Evolutionary conservation across 2,113 vertebrate species (phyloP).

Genomic region (Plestiodon gilberti): DNA sequence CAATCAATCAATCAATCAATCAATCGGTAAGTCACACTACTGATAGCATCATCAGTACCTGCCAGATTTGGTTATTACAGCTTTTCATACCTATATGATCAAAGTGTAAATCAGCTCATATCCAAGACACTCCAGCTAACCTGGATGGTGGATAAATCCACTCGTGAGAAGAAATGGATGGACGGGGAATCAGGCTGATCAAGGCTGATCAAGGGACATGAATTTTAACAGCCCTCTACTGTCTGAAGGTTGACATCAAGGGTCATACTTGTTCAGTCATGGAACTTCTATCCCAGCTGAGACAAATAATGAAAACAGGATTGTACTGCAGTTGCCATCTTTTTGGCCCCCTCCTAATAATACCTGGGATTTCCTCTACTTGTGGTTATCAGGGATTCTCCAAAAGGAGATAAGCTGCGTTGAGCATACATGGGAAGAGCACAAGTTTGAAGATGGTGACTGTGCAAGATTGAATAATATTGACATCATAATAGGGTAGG

Average conservation of each 20-base stretch:
- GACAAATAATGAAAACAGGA: constrained; percentile 13
- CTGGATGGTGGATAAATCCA: not conserved
- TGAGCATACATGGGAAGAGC: constrained; percentile 48
- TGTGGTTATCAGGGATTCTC: constrained; percentile 71
- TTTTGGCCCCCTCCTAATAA: constrained; percentile 23
- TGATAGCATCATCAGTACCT: too few species aligned
- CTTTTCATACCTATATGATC: not conserved
- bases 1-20: too few species aligned
- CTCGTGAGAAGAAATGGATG: not conserved
- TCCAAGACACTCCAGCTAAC: not conserved
- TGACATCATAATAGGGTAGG: constrained; percentile 38
- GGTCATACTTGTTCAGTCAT: constrained; percentile 29
- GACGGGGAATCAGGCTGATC: not conserved
- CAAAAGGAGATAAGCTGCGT: constrained; percentile 66
- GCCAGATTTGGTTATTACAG: too few species aligned
- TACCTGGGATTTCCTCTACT: constrained; percentile 44
- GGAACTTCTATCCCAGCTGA: constrained; percentile 31
- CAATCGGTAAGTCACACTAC: too few species aligned
- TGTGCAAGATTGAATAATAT: constrained; percentile 56
- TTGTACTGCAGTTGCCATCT: not conserved
- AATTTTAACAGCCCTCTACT: not conserved
- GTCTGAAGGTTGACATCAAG: constrained; percentile 36
- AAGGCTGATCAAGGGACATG: constrained; percentile 22
- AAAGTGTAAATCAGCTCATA: not conserved
- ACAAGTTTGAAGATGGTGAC: constrained; percentile 52